phyloP scores from a whole-genome alignment of 2,113 vertebrate genomes.

The Otocyon megalotis region DNA sequence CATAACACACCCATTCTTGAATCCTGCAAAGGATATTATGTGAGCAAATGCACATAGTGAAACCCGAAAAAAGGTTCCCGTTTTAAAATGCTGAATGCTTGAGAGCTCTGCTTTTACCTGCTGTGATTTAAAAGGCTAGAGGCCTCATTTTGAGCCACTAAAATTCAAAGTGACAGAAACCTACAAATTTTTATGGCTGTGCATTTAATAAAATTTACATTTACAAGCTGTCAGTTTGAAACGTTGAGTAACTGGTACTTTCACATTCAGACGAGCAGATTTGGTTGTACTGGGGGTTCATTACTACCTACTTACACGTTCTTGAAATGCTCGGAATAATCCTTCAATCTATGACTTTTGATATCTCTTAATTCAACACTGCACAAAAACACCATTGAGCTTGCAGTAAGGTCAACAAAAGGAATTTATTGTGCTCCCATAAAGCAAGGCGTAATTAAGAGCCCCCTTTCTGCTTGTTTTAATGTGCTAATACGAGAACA shows the following conservation, averaged over 20 bases:
- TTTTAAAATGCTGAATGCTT: conserved; percentile 78
- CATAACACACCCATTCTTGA: conserved; percentile 78
- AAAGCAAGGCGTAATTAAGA: conserved; percentile 83
- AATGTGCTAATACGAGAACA: conserved; percentile 86
- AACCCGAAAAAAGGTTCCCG: conserved; percentile 75
- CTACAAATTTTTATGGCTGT: conserved; percentile 87
- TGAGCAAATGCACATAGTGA: conserved; percentile 77
- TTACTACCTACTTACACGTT: conserved; percentile 82
- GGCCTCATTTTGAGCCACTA: conserved; percentile 84
- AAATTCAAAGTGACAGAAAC: conserved; percentile 89
- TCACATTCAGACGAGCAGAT: conserved; percentile 74
- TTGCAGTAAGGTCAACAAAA: conserved; percentile 80
- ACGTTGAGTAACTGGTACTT: conserved; percentile 82
- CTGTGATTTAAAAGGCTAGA: conserved; percentile 86
- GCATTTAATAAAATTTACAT: conserved; percentile 88
- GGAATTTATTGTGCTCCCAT: conserved; percentile 79
- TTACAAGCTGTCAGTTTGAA: conserved; percentile 89
- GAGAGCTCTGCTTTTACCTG: conserved; percentile 81
- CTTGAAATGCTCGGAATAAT: conserved; percentile 82
- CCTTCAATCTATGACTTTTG: conserved; percentile 74
- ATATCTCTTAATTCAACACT: conserved; percentile 81
- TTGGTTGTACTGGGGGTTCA: conserved; percentile 70
- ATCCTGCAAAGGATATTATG: conserved; percentile 82
- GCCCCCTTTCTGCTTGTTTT: conserved; percentile 85
- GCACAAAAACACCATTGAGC: conserved; percentile 78